These are phyloP conservation scores for Danio rerio DNA, from an alignment of 2,113 vertebrate genomes.

Conservation along the genomic window DNA sequence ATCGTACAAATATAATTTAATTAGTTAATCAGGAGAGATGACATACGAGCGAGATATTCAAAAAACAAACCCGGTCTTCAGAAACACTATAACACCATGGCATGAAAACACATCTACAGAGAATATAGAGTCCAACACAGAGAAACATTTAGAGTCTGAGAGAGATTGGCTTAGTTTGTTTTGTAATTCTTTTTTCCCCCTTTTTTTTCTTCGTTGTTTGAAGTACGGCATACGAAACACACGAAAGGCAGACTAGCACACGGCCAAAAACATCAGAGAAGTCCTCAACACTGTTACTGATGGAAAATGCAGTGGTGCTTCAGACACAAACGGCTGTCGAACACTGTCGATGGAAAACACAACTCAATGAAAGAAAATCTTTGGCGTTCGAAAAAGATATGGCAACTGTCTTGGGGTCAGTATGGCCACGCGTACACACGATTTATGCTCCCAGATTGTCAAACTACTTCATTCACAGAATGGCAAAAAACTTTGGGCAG, in stretches of 20 bases:
- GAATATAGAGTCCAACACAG: conserved; percentile 43
- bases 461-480: conserved; percentile 78
- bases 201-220: conserved; percentile 15
- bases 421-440: conserved; percentile 72
- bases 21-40: conserved; percentile 5
- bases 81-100: conserved; percentile 24
- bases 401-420: conserved; percentile 74
- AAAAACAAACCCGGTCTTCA: conserved; percentile 34
- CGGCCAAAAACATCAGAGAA: conserved; percentile 30
- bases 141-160: conserved; percentile 37
- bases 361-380: conserved; percentile 74
- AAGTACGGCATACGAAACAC: conserved; percentile 40
- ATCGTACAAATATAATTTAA: conserved; percentile 26
- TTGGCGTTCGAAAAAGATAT: conserved; percentile 81
- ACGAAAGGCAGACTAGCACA: conserved; percentile 42
- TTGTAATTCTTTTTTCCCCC: background rate
- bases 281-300: conserved; percentile 29
- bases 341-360: conserved; percentile 34
- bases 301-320: conserved; percentile 8
- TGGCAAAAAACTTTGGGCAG: conserved; percentile 74
- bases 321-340: conserved; percentile 13
- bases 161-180: conserved; percentile 42
- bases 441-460: conserved; percentile 83
- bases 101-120: conserved; percentile 43
- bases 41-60: background rate